These are phyloP conservation scores for Cyphomyrus discorhynchus DNA, from an alignment of 2,113 vertebrate genomes.

Conservation along the genomic window DNA sequence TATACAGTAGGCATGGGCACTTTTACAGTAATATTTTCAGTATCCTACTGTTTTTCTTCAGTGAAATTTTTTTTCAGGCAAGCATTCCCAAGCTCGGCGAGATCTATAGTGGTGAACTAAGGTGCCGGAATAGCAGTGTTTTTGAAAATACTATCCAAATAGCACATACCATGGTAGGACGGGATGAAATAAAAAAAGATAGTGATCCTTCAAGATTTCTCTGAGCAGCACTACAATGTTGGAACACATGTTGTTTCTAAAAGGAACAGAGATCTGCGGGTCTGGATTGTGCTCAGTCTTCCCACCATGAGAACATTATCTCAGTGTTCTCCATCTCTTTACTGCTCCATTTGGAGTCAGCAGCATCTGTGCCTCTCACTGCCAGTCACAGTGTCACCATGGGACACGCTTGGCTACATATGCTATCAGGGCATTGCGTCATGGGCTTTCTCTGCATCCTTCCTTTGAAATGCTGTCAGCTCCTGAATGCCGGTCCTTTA, in stretches of 20 bases:
- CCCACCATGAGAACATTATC: background rate
- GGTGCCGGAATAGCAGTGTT: background rate
- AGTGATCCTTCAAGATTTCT: background rate
- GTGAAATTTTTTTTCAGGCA: background rate
- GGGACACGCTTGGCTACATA: conserved; percentile 2
- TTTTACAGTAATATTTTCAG: background rate
- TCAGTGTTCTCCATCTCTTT: background rate
- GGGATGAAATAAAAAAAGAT: background rate
- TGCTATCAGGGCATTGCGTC: conserved; percentile 14
- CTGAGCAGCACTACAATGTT: background rate
- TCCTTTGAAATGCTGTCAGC: conserved; percentile 25
- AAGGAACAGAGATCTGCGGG: background rate
- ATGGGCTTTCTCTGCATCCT: conserved; percentile 2
- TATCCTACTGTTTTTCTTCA: background rate
- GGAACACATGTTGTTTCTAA: background rate
- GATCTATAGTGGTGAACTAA: background rate
- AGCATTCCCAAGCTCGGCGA: background rate
- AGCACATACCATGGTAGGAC: background rate
- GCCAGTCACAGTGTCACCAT: conserved; percentile 8
- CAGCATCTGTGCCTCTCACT: conserved; percentile 12
- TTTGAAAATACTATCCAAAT: background rate
- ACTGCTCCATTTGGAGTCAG: conserved; percentile 5
- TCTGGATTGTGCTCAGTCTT: background rate
- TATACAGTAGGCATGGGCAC: background rate
- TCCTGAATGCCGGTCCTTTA: background rate